A percentile compares a stretch with the other conserved stretches of the same genome.
Evolutionary conservation across 2,888 invertebrate species (phyloP).

Genomic region (Sphaeridia pumilis): DNA sequence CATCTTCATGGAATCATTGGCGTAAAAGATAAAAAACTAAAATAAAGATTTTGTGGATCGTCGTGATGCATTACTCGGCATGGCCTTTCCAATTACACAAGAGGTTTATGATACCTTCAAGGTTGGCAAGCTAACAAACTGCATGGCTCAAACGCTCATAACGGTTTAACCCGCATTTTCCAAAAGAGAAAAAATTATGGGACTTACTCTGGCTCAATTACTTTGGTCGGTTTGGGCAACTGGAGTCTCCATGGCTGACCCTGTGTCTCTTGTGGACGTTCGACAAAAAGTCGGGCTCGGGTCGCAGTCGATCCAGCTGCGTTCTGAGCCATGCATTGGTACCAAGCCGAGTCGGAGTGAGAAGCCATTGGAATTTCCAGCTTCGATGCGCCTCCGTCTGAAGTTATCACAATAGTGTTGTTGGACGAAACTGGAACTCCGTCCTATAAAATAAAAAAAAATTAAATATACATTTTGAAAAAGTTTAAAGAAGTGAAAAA

Average conservation of each 20-base stretch:
- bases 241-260: conserved; percentile 77
- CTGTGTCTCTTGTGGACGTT: conserved; percentile 65
- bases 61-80: no score
- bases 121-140: no score
- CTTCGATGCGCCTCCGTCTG: conserved; percentile 78
- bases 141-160: no score
- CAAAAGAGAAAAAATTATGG: no score
- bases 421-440: conserved; percentile 33
- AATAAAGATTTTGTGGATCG: no score
- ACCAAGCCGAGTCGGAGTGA: conserved; percentile 89
- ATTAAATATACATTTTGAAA: background rate
- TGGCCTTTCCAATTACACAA: no score
- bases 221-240: conserved; percentile 82
- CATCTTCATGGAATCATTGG: no score
- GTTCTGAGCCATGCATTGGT: conserved; percentile 96
- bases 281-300: conserved; percentile 82
- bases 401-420: conserved; percentile 50
- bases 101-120: no score
- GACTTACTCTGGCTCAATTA: conserved; percentile 88
- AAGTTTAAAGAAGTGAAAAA: no score
- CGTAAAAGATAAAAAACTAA: no score
- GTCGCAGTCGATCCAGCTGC: conserved; percentile 95
- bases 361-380: conserved; percentile 78
- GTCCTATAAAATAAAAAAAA: conserved; percentile 21
- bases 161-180: no score